These are phyloP conservation scores for Colaptes auratus DNA, from an alignment of 2,113 vertebrate genomes.

Conservation along the genomic window DNA sequence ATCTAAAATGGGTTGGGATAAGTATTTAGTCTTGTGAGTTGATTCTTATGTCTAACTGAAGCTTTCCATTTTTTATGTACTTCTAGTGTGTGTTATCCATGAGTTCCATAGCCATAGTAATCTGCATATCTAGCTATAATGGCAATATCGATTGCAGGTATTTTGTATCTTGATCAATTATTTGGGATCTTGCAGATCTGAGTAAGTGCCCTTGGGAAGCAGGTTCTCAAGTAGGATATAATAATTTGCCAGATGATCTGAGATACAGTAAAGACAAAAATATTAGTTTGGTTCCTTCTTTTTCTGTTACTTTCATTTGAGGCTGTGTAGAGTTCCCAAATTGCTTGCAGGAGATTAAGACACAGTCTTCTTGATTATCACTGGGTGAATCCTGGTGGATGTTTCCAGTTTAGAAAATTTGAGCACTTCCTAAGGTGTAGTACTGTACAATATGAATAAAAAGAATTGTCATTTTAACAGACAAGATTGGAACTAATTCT, in stretches of 20 bases:
- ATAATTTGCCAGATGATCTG: neutral
- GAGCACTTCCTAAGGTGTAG: constrained; percentile 28
- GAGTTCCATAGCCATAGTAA: neutral
- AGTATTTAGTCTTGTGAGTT: neutral
- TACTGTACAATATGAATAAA: constrained; percentile 1
- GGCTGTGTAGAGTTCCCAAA: neutral
- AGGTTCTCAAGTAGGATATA: neutral
- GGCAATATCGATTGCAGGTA: neutral
- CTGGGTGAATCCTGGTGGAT: neutral
- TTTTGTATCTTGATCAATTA: neutral
- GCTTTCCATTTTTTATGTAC: neutral
- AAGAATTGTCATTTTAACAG: constrained; percentile 54
- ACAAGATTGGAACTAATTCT: constrained; percentile 29
- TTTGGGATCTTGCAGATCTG: neutral
- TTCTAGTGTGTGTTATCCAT: neutral
- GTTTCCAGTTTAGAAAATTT: neutral
- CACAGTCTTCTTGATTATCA: neutral
- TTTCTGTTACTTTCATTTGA: neutral
- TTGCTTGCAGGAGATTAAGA: neutral
- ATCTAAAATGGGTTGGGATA: neutral
- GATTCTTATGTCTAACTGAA: neutral
- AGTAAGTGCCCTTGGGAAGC: neutral
- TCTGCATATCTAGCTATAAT: neutral
- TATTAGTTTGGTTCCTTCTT: neutral
- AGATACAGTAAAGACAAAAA: neutral